Conservation (phyloP, 2,888 invertebrate genomes). For the Congeria kusceri region DNA sequence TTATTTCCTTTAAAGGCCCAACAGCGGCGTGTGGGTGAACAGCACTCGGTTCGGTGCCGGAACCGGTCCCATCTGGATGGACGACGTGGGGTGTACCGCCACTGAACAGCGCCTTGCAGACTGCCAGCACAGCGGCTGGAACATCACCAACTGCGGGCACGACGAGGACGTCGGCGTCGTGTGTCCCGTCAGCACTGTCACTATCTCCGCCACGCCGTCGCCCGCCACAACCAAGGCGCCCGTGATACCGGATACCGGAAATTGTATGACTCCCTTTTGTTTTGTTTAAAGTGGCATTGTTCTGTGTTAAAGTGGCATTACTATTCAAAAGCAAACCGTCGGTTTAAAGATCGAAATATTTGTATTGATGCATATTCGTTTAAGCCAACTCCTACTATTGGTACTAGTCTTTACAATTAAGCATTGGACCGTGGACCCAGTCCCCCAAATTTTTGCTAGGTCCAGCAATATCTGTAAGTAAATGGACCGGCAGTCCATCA, state of each 20-base stretch:
- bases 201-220: constrained; percentile 43
- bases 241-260: constrained; percentile 60
- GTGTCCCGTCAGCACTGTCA: constrained; percentile 65
- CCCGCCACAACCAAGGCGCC: constrained; percentile 62
- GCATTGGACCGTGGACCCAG: no score
- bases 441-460: no score
- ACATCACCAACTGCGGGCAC: constrained; percentile 90
- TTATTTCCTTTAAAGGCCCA: no score
- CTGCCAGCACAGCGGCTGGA: constrained; percentile 89
- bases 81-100: constrained; percentile 87
- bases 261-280: constrained; percentile 59
- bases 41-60: constrained; percentile 68
- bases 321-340: background rate
- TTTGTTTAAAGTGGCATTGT: constrained; percentile 17
- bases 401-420: no score
- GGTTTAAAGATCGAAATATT: no score
- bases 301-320: constrained; percentile 11
- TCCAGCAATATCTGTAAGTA: no score
- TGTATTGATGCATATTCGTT: no score
- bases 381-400: no score
- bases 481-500: no score
- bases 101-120: constrained; percentile 87
- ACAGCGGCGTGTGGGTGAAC: no score
- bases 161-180: constrained; percentile 90
- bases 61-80: constrained; percentile 77